These are phyloP conservation scores for Epinephelus cyanopodus DNA, from an alignment of 2,113 vertebrate species.

Conservation along the genomic window DNA sequence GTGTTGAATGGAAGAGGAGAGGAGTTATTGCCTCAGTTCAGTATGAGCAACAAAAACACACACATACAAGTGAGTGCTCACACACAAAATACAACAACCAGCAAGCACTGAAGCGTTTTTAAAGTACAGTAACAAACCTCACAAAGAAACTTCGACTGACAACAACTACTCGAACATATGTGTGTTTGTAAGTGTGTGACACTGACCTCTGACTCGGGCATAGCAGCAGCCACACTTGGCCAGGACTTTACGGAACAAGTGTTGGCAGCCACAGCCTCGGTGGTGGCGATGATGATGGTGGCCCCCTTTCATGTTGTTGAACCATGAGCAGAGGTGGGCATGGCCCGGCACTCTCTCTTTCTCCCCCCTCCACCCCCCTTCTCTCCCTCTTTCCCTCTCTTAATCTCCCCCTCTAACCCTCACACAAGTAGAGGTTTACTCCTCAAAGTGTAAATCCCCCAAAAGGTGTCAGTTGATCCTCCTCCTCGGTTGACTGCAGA, in stretches of 20 bases:
- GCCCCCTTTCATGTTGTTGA: conserved; percentile 90
- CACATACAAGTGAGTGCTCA: background rate
- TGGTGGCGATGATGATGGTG: conserved; percentile 87
- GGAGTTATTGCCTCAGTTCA: conserved; percentile 26
- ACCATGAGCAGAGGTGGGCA: conserved; percentile 86
- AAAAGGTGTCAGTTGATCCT: conserved; percentile 58
- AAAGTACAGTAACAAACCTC: background rate
- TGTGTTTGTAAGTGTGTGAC: conserved; percentile 29
- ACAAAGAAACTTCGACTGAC: conserved; percentile 3
- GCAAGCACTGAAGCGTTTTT: background rate
- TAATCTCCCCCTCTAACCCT: conserved; percentile 30
- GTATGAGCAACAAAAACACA: conserved; percentile 3
- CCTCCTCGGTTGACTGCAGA: conserved; percentile 44
- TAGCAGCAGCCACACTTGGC: conserved; percentile 95
- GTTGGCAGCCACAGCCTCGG: conserved; percentile 93
- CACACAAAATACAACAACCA: background rate
- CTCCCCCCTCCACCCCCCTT: background rate
- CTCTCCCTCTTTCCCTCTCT: background rate
- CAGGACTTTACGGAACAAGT: conserved; percentile 95
- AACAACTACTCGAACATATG: background rate
- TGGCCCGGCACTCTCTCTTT: conserved; percentile 80
- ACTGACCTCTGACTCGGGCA: conserved; percentile 93
- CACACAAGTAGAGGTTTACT: conserved; percentile 60
- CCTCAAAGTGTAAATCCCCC: conserved; percentile 75
- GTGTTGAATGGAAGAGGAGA: background rate